Percentiles rank a stretch among this genome's conserved stretches.
These are phyloP conservation scores for Scolopax bukidnonensis DNA, from an alignment of 2,797 vertebrate genomes.

Conservation along the genomic window DNA sequence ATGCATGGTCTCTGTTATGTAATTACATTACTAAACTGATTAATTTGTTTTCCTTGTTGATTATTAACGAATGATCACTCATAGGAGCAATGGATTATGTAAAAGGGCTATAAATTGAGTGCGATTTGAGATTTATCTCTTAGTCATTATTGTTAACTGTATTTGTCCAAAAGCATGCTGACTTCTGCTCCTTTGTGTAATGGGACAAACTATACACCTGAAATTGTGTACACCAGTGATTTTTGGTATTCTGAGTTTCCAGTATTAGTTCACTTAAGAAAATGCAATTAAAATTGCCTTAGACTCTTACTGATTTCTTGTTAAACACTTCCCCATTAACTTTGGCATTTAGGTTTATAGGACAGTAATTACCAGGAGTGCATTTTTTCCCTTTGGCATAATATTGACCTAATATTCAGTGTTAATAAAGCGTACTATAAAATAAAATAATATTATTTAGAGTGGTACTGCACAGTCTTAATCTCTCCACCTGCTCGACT, in stretches of 20 bases:
- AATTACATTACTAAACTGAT: neutral
- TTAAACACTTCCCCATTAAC: neutral
- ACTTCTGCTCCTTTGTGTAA: neutral
- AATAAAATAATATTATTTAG: neutral
- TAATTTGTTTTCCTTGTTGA: neutral
- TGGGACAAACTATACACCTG: neutral
- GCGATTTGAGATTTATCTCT: neutral
- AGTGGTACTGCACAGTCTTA: neutral
- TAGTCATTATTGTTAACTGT: neutral
- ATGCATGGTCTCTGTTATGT: neutral
- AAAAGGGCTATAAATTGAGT: neutral
- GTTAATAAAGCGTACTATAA: neutral
- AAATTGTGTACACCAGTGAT: neutral
- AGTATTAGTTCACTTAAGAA: neutral
- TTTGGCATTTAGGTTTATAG: conserved; percentile 57
- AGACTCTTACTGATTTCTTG: neutral
- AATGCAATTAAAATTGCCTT: neutral
- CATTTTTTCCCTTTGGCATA: conserved; percentile 27
- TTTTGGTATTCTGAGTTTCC: neutral
- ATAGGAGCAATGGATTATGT: neutral
- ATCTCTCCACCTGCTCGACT: neutral
- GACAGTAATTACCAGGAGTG: conserved; percentile 38
- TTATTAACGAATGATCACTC: neutral
- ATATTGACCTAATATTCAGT: conserved; percentile 33
- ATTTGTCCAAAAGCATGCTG: neutral